Base-by-base conservation (phyloP, 2,888 invertebrate species). In the Oscheius myriophilus region DNA sequence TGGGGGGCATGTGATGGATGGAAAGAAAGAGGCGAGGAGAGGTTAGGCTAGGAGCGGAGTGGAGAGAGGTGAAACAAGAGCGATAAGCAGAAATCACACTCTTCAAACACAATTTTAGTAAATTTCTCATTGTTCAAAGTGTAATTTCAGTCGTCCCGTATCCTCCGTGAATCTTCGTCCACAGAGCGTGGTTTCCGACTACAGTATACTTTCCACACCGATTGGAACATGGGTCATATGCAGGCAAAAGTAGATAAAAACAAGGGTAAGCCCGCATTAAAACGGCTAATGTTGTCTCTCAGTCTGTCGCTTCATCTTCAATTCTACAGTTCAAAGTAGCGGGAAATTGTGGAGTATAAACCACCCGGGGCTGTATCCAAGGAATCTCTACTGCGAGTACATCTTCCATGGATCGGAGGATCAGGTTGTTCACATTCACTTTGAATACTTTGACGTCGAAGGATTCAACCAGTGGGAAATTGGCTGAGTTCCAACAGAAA, bases 381-480 rank as follows among this genome's bases (percentile, higher is more conserved):
- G 94, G 80, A 92, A 94, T 86, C 92, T 94, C 0, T 92, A 93
- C 86, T 95, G 95, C 87, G 92, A 94, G 88, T 95, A 93, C 88
- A 93, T 93, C 88, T 95, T 95, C 87, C 91, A 93, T 86, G 95
- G 93, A 9, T 39, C 58, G 6, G 76, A 80, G 41, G 73, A 73
- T 46, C 82, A 85, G 68, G 78, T 84, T 14, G 85, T 85, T 1
- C 92, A 92, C 83, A 90, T 95, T 74, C 92, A 92, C 86, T 95
- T 95, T 87, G 92, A 92, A 59, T 93, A 92, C 88, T 95, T 95
- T 87, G 94, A 95, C 87, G 93, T 96, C 52, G 96, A 96, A 88
- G 96, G 96, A 76, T 92, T 65, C 25, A 64, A 62, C 52, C 63
- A 70, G 57, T 41, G 18, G n/a, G 43, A 21, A n/a, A 26, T 26